A percentile compares a stretch with the other conserved stretches of the same genome.
phyloP scores from a whole-genome alignment of 2,797 vertebrate species.

The Sarcoramphus papa region DNA sequence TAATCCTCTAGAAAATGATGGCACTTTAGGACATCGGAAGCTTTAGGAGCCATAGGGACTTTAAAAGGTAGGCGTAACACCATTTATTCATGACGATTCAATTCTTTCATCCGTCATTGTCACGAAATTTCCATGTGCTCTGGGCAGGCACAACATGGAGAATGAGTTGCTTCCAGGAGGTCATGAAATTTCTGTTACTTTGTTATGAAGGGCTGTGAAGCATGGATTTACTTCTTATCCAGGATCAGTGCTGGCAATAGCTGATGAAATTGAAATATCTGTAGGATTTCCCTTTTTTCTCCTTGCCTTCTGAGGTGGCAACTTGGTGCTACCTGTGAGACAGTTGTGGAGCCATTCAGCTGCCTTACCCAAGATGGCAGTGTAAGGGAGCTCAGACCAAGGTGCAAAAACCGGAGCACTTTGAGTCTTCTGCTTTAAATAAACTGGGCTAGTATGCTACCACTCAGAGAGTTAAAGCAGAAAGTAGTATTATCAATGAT shows the following conservation, averaged over 20 bases:
- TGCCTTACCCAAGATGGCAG: not conserved
- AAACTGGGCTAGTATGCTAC: too few species aligned
- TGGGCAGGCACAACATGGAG: not conserved
- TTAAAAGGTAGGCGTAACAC: not conserved
- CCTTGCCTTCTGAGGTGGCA: not conserved
- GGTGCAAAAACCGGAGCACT: not conserved
- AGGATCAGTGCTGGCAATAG: not conserved
- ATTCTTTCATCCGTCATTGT: not conserved
- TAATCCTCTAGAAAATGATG: not conserved
- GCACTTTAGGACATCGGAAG: not conserved
- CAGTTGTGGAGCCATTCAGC: not conserved
- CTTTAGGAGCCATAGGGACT: not conserved
- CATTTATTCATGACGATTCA: not conserved
- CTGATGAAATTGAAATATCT: not conserved
- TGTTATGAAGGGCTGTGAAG: not conserved
- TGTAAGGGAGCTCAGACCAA: not conserved
- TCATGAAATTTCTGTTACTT: not conserved
- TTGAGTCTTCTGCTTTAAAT: not conserved
- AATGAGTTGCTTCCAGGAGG: not conserved
- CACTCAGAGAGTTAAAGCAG: not conserved
- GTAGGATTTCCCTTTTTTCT: not conserved
- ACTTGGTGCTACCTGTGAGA: not conserved
- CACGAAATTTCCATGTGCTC: not conserved
- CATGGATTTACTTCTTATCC: not conserved
- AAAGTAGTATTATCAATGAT: not conserved